Percentiles rank a stretch among this genome's conserved stretches.
Evolutionary conservation across 2,797 vertebrate genomes (phyloP).

Genomic region (Scolopax bukidnonensis): DNA sequence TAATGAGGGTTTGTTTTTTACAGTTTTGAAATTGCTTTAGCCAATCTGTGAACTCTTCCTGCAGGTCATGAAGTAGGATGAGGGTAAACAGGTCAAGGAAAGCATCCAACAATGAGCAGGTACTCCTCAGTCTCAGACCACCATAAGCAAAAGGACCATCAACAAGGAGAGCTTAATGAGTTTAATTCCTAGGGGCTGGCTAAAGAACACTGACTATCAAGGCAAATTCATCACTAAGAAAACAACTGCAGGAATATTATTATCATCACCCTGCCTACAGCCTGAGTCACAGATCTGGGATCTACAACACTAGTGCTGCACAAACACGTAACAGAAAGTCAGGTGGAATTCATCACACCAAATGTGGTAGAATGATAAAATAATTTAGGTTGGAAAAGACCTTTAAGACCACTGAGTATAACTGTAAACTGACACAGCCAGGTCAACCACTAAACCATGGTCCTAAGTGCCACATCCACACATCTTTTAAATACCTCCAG

Average conservation of each 20-base stretch:
- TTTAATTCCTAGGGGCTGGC: not conserved
- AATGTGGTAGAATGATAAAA: not conserved
- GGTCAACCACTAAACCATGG: not conserved
- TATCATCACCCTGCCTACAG: not conserved
- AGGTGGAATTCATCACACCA: not conserved
- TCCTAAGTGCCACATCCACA: not conserved
- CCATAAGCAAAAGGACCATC: not conserved
- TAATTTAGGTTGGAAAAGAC: not conserved
- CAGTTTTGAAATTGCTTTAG: not conserved
- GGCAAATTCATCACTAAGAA: not conserved
- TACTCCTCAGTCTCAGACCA: not conserved
- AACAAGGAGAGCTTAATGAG: not conserved
- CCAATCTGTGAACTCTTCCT: not conserved
- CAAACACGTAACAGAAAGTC: not conserved
- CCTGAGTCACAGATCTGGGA: not conserved
- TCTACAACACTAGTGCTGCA: not conserved
- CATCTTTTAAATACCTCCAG: rapidly evolving
- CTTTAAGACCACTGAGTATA: rapidly evolving
- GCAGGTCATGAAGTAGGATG: not conserved
- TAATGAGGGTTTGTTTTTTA: conserved; percentile 38
- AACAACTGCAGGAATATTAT: not conserved
- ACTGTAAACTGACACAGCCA: not conserved
- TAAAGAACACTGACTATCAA: rapidly evolving
- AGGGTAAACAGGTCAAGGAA: not conserved
- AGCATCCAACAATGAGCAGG: not conserved